phyloP scores from a whole-genome alignment of 2,113 vertebrate genomes.

The Onychostoma macrolepis region DNA sequence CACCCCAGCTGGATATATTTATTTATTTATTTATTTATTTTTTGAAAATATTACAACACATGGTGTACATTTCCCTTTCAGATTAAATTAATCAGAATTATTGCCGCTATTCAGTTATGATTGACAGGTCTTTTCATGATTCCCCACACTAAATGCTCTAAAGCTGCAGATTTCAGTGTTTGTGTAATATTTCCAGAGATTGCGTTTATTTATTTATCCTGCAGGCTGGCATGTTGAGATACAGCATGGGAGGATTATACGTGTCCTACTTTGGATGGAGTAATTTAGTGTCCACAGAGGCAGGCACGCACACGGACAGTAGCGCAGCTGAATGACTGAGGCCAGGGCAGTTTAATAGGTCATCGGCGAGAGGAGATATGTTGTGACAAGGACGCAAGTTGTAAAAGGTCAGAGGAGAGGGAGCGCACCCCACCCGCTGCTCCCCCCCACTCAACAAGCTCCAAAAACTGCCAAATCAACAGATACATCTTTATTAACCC shows the following conservation, averaged over 20 bases:
- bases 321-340: constrained; percentile 34
- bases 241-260: constrained; percentile 29
- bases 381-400: constrained; percentile 58
- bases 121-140: constrained; percentile 33
- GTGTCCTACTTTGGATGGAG: constrained; percentile 30
- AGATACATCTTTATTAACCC: constrained; percentile 28
- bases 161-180: constrained; percentile 27
- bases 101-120: constrained; percentile 18
- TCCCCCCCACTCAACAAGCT: constrained; percentile 16
- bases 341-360: constrained; percentile 58
- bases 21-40: constrained; percentile 11
- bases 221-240: constrained; percentile 33
- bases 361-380: constrained; percentile 55
- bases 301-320: constrained; percentile 10
- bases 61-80: constrained; percentile 11
- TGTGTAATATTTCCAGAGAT: constrained; percentile 26
- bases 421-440: constrained; percentile 40
- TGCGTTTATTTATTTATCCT: constrained; percentile 50
- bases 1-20: background rate
- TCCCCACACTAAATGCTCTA: background rate
- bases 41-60: background rate
- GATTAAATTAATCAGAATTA: constrained; percentile 6
- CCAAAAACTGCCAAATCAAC: constrained; percentile 26
- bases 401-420: constrained; percentile 57
- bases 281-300: constrained; percentile 25